Percentiles rank a stretch among this genome's conserved stretches.
These are phyloP conservation scores for Branchipolynoe longqiensis DNA, from an alignment of 2,888 invertebrate genomes.

Conservation along the genomic window DNA sequence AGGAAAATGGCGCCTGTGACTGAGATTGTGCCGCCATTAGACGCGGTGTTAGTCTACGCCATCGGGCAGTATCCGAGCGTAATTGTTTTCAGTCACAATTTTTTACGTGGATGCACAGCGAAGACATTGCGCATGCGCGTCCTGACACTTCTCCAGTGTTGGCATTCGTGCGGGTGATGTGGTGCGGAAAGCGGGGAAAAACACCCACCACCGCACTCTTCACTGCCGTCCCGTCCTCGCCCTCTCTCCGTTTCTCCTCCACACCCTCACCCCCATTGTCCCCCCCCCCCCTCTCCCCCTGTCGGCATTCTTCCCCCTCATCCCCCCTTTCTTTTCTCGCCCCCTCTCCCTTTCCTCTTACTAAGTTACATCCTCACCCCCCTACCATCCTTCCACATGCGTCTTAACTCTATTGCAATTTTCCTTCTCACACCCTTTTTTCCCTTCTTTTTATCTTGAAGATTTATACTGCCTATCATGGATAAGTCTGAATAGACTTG, in stretches of 20 bases:
- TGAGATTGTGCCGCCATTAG: no score
- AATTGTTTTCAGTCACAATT: slow-evolving; percentile 48
- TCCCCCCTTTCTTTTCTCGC: no score
- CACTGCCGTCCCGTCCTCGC: background rate
- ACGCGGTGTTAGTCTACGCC: slow-evolving; percentile 26
- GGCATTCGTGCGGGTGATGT: background rate
- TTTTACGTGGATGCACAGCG: slow-evolving; percentile 14
- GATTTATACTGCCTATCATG: no score
- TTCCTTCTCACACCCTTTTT: no score
- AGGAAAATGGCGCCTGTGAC: no score
- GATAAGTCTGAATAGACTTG: no score
- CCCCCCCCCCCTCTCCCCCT: background rate
- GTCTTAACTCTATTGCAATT: no score
- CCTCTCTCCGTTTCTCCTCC: background rate
- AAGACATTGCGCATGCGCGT: background rate
- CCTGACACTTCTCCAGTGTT: background rate
- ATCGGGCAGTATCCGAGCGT: slow-evolving; percentile 42
- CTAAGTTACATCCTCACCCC: no score
- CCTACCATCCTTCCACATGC: no score
- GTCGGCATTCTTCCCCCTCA: no score
- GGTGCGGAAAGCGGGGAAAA: background rate
- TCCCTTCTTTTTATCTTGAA: no score
- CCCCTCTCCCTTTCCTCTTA: no score
- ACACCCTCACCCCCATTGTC: background rate
- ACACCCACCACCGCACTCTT: background rate